These are phyloP conservation scores for fruit fly (Drosophila melanogaster) DNA, from an alignment of 1,140 invertebrate genomes.

Conservation along the genomic window DNA sequence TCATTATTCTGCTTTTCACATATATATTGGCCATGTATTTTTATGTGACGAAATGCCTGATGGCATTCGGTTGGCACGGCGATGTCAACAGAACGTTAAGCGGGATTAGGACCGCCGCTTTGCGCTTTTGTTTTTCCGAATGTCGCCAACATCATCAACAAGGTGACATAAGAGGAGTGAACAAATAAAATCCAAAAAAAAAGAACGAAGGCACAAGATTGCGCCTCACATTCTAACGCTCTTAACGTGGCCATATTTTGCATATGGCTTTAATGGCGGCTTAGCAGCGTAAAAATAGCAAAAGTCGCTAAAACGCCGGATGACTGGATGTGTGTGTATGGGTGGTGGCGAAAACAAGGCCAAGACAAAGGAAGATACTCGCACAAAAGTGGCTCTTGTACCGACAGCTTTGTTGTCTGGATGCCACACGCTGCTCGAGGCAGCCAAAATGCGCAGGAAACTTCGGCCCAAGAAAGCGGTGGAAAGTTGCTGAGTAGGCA, in stretches of 20 bases:
- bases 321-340: neutral
- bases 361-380: conserved; percentile 53
- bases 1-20: conserved; percentile 22
- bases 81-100: conserved; percentile 75
- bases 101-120: conserved; percentile 60
- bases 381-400: conserved; percentile 69
- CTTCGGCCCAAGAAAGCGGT: conserved; percentile 23
- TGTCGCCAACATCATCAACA: conserved; percentile 61
- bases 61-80: conserved; percentile 48
- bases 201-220: conserved; percentile 12
- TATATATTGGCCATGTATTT: conserved; percentile 40
- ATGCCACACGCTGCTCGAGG: conserved; percentile 44
- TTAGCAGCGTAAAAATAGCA: conserved; percentile 78
- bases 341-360: neutral
- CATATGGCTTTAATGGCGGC: conserved; percentile 78
- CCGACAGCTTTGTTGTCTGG: conserved; percentile 66
- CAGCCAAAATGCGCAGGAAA: conserved; percentile 57
- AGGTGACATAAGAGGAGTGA: conserved; percentile 62
- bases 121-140: conserved; percentile 62
- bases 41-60: conserved; percentile 46
- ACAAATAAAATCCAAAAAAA: conserved; percentile 41
- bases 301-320: conserved; percentile 42
- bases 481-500: conserved; percentile 1
- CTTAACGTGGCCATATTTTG: conserved; percentile 60
- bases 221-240: conserved; percentile 14